phyloP scores from a whole-genome alignment of 2,888 invertebrate species.

The Steinernema carpocapsae region DNA sequence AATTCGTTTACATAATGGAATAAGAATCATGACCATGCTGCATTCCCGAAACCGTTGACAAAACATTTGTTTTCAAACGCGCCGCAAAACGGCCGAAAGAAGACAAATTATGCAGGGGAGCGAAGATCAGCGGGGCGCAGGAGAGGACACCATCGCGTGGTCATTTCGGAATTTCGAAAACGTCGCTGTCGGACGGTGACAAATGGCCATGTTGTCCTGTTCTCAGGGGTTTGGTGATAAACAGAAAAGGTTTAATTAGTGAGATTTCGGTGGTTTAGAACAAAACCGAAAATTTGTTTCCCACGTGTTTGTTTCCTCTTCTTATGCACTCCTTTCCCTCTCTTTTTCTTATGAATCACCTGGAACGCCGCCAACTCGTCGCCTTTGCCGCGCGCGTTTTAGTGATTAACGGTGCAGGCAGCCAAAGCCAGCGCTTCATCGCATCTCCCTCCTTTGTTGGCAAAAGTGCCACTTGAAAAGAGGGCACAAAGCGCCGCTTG shows the following conservation, averaged over 20 bases:
- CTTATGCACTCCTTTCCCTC: background rate
- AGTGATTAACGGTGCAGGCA: conserved; percentile 32
- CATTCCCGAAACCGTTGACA: too few species aligned
- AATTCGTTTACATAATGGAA: too few species aligned
- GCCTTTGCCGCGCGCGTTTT: background rate
- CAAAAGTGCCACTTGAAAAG: background rate
- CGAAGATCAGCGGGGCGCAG: too few species aligned
- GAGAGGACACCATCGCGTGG: too few species aligned
- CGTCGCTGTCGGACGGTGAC: conserved; percentile 1
- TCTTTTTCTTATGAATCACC: conserved; percentile 11
- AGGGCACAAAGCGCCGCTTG: background rate
- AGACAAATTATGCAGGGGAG: conserved; percentile 15
- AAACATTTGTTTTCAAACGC: too few species aligned
- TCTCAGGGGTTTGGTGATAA: too few species aligned
- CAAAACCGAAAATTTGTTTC: too few species aligned
- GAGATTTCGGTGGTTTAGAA: too few species aligned
- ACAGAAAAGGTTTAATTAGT: too few species aligned
- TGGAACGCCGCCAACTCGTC: background rate
- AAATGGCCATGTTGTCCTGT: conserved; percentile 8
- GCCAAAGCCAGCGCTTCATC: background rate
- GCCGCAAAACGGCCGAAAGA: background rate
- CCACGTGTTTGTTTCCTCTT: background rate
- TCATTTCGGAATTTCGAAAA: background rate
- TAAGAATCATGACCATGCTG: too few species aligned
- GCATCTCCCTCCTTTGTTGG: background rate